phyloP scores from a whole-genome alignment of 2,797 vertebrate genomes.

The Microchirus variegatus region DNA sequence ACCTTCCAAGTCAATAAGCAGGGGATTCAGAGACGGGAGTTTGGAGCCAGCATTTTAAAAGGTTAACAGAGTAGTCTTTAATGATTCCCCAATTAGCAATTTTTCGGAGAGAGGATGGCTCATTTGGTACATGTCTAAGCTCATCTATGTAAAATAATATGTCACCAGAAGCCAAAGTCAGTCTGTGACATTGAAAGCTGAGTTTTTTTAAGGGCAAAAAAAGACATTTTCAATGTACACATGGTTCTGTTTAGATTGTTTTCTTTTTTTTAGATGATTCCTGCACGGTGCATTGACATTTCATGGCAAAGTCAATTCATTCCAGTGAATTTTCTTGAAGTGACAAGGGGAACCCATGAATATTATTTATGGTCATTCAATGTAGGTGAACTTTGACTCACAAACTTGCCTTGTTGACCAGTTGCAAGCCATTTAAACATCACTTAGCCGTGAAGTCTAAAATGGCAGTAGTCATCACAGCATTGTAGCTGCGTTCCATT shows the following conservation, averaged over 20 bases:
- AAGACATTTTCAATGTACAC: background rate
- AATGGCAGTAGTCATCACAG: too few species aligned
- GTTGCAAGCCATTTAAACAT: background rate
- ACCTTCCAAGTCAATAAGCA: conserved; percentile 73
- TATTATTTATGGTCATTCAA: background rate
- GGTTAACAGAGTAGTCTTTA: conserved; percentile 78
- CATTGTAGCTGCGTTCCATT: too few species aligned
- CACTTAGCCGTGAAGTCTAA: background rate
- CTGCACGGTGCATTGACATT: background rate
- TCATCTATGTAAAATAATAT: conserved; percentile 60
- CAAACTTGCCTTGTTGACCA: background rate
- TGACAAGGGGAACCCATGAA: too few species aligned
- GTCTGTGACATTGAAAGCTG: conserved; percentile 33
- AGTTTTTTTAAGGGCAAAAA: conserved; percentile 25
- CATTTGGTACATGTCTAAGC: conserved; percentile 57
- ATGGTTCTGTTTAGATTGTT: conserved; percentile 2
- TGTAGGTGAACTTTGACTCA: background rate
- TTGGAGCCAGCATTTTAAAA: conserved; percentile 77
- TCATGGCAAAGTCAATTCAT: background rate
- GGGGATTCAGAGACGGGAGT: conserved; percentile 66
- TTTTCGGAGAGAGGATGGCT: conserved; percentile 57
- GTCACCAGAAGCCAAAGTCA: conserved; percentile 50
- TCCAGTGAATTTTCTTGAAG: background rate
- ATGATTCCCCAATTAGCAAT: conserved; percentile 72
- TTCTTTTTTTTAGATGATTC: background rate